Evolutionary conservation across 2,888 invertebrate genomes (phyloP).

Genomic region (Drosophila pegasa): DNA sequence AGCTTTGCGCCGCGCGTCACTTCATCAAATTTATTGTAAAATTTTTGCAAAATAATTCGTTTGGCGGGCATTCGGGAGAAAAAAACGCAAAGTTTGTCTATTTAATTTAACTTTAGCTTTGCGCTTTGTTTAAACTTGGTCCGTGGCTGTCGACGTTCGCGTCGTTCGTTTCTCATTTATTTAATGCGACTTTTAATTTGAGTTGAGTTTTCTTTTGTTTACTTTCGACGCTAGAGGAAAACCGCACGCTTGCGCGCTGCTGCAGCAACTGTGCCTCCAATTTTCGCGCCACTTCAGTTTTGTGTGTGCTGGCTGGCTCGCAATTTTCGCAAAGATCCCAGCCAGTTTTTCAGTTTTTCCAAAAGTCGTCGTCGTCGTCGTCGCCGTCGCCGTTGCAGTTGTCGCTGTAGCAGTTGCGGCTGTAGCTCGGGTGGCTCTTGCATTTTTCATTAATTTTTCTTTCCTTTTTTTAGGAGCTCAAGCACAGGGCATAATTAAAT

Average conservation of each 20-base stretch:
- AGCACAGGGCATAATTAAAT: constrained; percentile 46
- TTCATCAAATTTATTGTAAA: constrained; percentile 22
- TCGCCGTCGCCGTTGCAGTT: not conserved
- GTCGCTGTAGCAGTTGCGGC: constrained; percentile 11
- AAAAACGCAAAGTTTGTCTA: constrained; percentile 54
- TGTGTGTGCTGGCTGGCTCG: constrained; percentile 65
- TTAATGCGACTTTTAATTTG: constrained; percentile 74
- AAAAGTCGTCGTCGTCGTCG: constrained; percentile 41
- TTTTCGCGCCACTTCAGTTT: constrained; percentile 77
- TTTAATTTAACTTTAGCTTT: constrained; percentile 66
- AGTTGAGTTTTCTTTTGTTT: constrained; percentile 58
- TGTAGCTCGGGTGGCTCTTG: constrained; percentile 26
- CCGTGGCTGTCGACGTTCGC: constrained; percentile 23
- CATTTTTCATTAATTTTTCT: constrained; percentile 40
- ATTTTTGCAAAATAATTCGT: constrained; percentile 33
- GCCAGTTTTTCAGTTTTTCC: constrained; percentile 70
- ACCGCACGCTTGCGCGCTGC: constrained; percentile 78
- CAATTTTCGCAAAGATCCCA: constrained; percentile 58
- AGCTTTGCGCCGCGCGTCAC: constrained; percentile 2
- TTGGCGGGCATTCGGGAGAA: constrained; percentile 26
- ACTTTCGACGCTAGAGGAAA: constrained; percentile 54
- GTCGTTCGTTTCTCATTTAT: constrained; percentile 64
- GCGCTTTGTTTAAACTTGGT: constrained; percentile 62
- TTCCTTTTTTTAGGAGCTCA: constrained; percentile 13
- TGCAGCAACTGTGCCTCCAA: constrained; percentile 75